Evolutionary conservation across 1,140 invertebrate species (phyloP), one percentile per base, ranked within the genome.

Genomic region (roundworm (Caenorhabditis elegans)): DNA sequence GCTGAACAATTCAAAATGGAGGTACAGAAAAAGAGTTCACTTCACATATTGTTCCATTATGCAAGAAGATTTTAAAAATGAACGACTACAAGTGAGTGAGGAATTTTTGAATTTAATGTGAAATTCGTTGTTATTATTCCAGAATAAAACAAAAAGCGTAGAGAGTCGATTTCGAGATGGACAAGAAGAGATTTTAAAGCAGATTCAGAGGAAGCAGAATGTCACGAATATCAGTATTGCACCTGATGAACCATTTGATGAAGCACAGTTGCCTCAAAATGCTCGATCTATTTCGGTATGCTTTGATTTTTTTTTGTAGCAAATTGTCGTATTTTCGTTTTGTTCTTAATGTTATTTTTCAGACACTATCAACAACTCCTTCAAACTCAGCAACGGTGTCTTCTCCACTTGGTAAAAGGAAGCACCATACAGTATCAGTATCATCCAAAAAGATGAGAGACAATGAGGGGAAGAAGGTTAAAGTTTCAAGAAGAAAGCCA

Each of bases 1-100:
- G 13, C 76, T 88, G 43, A 82, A 88, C 82, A 89, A 89, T 75
- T 87, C 85, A 15, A 78, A 83, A 43, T 88, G 87, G 87, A 65
- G 87, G 49, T 88, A 88, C 65, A 77, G 88, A n/a, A 88, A 88
- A 76, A 79, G 88, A 13, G 85, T 88, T 15, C 88, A 88, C 75
- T 88, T 88, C 79, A 86, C 87, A 13, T 88, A 88, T 78, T 88
- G 87, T 60, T 88, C 87, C 28, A 85, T 85, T 39, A 75, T 47
- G 46, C 79, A 85, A n/a, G 84, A 85, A 46, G 80, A 47, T 13
- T 28, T 75, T 6, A 83, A 83, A 28, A 65, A 19, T 17, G 76
- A 82, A 24, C 24, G 76, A 46, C 48, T 77, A 22, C 5, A 78
- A 10, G 77, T 53, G 4, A 31, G 75, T 76, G 17, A 80, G 51